These are phyloP conservation scores for Pogonomyrmex barbatus DNA, from an alignment of 1,140 invertebrate genomes.

Conservation along the genomic window DNA sequence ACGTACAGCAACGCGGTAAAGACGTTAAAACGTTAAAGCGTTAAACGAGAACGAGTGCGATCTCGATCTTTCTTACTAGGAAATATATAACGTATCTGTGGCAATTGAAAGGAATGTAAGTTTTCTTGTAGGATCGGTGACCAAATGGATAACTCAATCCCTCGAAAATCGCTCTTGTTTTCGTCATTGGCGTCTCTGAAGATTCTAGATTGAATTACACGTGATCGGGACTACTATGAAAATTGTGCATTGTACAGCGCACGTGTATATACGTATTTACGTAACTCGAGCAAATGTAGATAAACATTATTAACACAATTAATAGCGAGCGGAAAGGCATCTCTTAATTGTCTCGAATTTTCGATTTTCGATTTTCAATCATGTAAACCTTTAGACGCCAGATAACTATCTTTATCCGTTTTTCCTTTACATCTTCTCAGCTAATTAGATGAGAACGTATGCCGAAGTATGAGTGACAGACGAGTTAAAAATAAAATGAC, in stretches of 20 bases:
- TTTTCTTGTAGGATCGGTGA: slow-evolving; percentile 6
- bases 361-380: slow-evolving; percentile 49
- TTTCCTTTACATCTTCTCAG: slow-evolving; percentile 66
- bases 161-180: slow-evolving; percentile 46
- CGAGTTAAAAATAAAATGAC: slow-evolving; percentile 71
- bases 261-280: slow-evolving; percentile 71
- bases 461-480: slow-evolving; percentile 56
- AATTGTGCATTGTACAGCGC: slow-evolving; percentile 63
- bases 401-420: slow-evolving; percentile 34
- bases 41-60: slow-evolving; percentile 20
- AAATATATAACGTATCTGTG: slow-evolving; percentile 22
- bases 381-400: slow-evolving; percentile 54
- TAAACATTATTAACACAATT: slow-evolving; percentile 68
- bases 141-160: slow-evolving; percentile 19
- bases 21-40: slow-evolving; percentile 13
- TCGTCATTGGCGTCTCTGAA: slow-evolving; percentile 14
- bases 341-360: slow-evolving; percentile 3
- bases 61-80: slow-evolving; percentile 31
- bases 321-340: slow-evolving; percentile 58
- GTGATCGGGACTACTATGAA: slow-evolving; percentile 32
- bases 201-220: slow-evolving; percentile 55
- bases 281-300: slow-evolving; percentile 73
- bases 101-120: slow-evolving; percentile 24
- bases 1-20: slow-evolving; percentile 43
- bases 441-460: slow-evolving; percentile 65